A percentile compares a stretch with the other conserved stretches of the same genome.
phyloP scores from a whole-genome alignment of 2,113 vertebrate species.

The Paracanthobrama guichenoti region DNA sequence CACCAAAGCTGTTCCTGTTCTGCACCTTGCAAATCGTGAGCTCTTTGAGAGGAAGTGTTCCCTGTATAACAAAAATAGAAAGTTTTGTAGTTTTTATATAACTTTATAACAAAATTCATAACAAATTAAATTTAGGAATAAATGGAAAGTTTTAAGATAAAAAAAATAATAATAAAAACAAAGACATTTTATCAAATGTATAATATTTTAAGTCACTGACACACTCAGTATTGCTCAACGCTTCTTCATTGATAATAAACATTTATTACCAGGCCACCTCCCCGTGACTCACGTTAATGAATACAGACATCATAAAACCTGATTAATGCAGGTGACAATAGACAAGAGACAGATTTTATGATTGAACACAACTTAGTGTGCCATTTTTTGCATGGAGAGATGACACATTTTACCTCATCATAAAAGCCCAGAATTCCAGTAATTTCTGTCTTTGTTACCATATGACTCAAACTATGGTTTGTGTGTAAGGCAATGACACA shows the following conservation, averaged over 20 bases:
- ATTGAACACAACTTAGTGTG: constrained; percentile 16
- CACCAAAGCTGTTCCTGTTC: constrained; percentile 68
- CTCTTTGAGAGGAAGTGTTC: constrained; percentile 87
- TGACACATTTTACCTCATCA: not conserved
- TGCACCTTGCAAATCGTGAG: constrained; percentile 78
- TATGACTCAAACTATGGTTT: constrained; percentile 24
- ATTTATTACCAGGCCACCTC: not conserved
- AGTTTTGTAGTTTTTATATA: not conserved
- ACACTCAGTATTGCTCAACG: not conserved
- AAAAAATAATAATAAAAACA: not conserved
- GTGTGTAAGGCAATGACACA: not conserved
- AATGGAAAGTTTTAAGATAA: no score
- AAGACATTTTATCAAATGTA: not conserved
- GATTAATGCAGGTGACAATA: constrained; percentile 14
- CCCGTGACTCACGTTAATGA: constrained; percentile 11
- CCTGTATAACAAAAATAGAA: constrained; percentile 70
- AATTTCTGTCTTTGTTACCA: not conserved
- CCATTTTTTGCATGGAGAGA: not conserved
- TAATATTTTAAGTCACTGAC: not conserved
- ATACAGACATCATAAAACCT: constrained; percentile 34
- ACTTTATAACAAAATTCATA: no score
- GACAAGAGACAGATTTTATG: not conserved
- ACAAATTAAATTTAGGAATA: no score
- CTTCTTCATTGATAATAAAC: not conserved
- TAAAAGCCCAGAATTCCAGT: not conserved